Base-by-base conservation (phyloP, 1,140 invertebrate species). In the Belonocnema kinseyi region DNA sequence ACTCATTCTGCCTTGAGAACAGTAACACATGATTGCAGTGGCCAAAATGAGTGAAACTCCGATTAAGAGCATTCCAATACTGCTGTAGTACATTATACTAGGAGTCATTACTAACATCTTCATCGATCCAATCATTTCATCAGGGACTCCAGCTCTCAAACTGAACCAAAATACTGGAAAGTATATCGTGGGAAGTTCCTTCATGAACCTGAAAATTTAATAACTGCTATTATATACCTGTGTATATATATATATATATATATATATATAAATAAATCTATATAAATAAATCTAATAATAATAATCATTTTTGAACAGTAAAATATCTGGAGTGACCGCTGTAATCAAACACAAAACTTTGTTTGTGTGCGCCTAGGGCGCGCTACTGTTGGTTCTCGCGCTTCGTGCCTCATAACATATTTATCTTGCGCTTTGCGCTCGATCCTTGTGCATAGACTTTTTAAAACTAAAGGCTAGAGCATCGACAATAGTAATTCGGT, bases 151-250 rank as follows among this genome's bases (percentile, higher is more conserved):
- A 1, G 94, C 95, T 54, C 92, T 92, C 82, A 97, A 93, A 76
- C 94, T 93, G 81, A 97, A 96, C 95, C 96, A 97, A 33, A 97
- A 92, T 40, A 96, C 92, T 1, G 96, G 96, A 81, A 97, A 94
- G 86, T 94, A 94, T 56, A 95, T 92, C 73, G 88, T 93, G 0
- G 95, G 95, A 1, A 95, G 93, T 56, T 95, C 85, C 71, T 92
- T 90, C 83, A 94, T 95, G n/a, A 95, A 82, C 1, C 94, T 94
- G 87, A 79, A 91, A 73, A 72, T 77, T 54, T 2, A n/a, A 77
- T 58, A 51, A 6, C 46, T 14, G 70, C 66, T 61, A 56, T n/a
- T n/a, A n/a, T n/a, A n/a, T n/a, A n/a, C n/a, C n/a, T n/a, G n/a
- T n/a, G n/a, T n/a, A n/a, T n/a, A n/a, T n/a, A n/a, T n/a, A n/a